phyloP scores from a whole-genome alignment of 2,888 invertebrate genomes.

The Troides helena region DNA sequence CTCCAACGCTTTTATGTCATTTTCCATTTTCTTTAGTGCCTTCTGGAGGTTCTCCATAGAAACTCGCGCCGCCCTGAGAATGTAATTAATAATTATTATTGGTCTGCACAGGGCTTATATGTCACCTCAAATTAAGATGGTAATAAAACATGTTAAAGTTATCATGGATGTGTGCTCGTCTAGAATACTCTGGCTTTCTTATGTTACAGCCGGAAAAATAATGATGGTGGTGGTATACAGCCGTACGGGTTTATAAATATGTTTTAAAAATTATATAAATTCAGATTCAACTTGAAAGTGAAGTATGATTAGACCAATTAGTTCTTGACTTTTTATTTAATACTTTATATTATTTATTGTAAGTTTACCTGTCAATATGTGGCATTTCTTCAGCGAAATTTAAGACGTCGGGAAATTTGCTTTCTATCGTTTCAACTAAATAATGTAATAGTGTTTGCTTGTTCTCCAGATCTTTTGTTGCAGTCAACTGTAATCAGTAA shows the following conservation, averaged over 20 bases:
- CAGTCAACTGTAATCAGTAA: constrained; percentile 82
- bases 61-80: constrained; percentile 87
- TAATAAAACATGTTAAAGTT: too few relatives aligned
- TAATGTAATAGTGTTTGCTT: constrained; percentile 96
- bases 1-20: constrained; percentile 92
- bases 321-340: too few relatives aligned
- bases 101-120: neutral
- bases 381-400: constrained; percentile 92
- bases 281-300: too few relatives aligned
- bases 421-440: constrained; percentile 92
- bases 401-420: constrained; percentile 91
- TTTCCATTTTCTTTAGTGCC: constrained; percentile 91
- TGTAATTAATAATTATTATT: neutral
- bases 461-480: constrained; percentile 96
- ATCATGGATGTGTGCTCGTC: too few relatives aligned
- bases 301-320: too few relatives aligned
- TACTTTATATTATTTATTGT: neutral
- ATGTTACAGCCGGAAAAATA: too few relatives aligned
- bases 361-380: constrained; percentile 89
- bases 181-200: too few relatives aligned
- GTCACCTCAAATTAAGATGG: too few relatives aligned
- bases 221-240: too few relatives aligned
- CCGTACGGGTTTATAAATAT: too few relatives aligned
- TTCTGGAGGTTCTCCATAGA: constrained; percentile 91
- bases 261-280: too few relatives aligned